Evolutionary conservation across 2,113 vertebrate species (phyloP).

Genomic region (Poecile atricapillus): DNA sequence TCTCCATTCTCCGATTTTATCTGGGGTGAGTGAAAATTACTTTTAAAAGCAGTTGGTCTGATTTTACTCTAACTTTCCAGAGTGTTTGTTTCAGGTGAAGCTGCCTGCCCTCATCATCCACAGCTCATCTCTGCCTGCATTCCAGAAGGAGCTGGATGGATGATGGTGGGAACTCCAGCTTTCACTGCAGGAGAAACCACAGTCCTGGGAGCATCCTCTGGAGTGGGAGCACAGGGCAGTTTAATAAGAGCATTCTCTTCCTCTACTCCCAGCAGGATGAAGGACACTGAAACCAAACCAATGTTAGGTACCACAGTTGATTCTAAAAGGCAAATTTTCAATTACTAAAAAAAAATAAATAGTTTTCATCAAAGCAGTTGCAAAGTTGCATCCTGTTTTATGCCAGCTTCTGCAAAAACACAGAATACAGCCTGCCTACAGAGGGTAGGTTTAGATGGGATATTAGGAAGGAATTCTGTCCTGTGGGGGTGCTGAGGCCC

Average conservation of each 20-base stretch:
- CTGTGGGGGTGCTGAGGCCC: neutral
- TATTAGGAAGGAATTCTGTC: neutral
- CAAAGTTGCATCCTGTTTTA: neutral
- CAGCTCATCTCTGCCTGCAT: accelerated
- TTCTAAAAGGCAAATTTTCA: neutral
- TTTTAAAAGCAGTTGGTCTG: neutral
- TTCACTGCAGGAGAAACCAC: accelerated
- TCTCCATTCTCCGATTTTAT: neutral
- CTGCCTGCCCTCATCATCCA: neutral
- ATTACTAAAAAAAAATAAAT: neutral
- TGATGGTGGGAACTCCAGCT: neutral
- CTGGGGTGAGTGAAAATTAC: neutral
- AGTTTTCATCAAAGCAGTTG: neutral
- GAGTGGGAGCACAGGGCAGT: neutral
- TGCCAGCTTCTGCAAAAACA: neutral
- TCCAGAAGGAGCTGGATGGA: neutral
- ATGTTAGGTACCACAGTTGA: accelerated
- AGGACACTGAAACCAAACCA: neutral
- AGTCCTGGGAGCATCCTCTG: neutral
- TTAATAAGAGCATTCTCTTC: neutral
- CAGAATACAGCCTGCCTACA: neutral
- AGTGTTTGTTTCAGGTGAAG: neutral
- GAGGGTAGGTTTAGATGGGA: neutral
- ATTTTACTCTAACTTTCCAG: neutral
- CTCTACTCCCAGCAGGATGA: neutral